phyloP scores from a whole-genome alignment of 2,113 vertebrate species.

The Paramisgurnus dabryanus region DNA sequence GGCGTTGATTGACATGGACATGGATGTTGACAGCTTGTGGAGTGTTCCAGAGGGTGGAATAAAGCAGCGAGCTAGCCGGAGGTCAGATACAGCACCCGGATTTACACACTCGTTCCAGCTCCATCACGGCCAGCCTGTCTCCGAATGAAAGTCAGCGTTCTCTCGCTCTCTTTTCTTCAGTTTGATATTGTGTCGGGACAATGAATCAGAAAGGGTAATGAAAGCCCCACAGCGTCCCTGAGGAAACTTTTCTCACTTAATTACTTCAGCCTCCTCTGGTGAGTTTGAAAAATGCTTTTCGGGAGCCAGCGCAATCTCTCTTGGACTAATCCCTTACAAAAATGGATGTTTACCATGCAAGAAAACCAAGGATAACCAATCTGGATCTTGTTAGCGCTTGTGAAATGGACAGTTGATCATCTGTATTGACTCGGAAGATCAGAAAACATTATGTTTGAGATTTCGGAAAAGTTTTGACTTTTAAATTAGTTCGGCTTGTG shows the following conservation, averaged over 20 bases:
- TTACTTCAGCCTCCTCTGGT: slow-evolving; percentile 29
- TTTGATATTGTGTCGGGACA: slow-evolving; percentile 31
- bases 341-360: slow-evolving; percentile 37
- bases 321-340: slow-evolving; percentile 11
- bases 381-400: slow-evolving; percentile 21
- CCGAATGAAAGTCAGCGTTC: not conserved
- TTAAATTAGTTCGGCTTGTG: not conserved
- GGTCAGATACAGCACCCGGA: slow-evolving; percentile 22
- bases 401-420: slow-evolving; percentile 14
- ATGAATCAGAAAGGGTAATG: slow-evolving; percentile 31
- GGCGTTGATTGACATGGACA: slow-evolving; percentile 54
- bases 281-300: slow-evolving; percentile 38
- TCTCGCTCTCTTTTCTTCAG: slow-evolving; percentile 3
- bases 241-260: slow-evolving; percentile 34
- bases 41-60: slow-evolving; percentile 45
- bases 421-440: not conserved
- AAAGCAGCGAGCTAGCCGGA: slow-evolving; percentile 19
- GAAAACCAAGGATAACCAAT: slow-evolving; percentile 25
- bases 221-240: slow-evolving; percentile 33
- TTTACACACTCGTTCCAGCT: slow-evolving; percentile 6
- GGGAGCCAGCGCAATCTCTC: slow-evolving; percentile 39
- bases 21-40: slow-evolving; percentile 50
- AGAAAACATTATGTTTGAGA: not conserved
- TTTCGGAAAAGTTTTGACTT: slow-evolving; percentile 1
- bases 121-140: not conserved